Conservation (phyloP, 2,113 vertebrate genomes). For the Coturnix japonica region DNA sequence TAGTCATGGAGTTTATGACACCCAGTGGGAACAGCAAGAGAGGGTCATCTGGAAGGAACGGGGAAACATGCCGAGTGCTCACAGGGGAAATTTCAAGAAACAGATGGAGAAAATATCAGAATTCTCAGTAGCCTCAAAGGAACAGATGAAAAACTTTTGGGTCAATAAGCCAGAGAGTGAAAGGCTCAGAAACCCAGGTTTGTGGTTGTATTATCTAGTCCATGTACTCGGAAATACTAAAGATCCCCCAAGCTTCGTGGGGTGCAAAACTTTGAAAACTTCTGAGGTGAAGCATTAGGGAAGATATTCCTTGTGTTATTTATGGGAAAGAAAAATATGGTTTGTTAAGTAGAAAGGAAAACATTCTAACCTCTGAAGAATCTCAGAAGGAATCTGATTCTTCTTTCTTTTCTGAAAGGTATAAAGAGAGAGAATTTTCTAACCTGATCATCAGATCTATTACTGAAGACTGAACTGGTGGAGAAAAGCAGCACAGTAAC, state of each 20-base stretch:
- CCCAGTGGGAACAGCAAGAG: slow-evolving; percentile 65
- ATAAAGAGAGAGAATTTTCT: slow-evolving; percentile 9
- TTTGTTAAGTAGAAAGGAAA: not conserved
- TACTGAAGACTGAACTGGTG: slow-evolving; percentile 14
- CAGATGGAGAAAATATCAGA: slow-evolving; percentile 72
- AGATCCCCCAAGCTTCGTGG: not conserved
- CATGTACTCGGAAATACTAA: not conserved
- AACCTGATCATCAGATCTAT: slow-evolving; percentile 15
- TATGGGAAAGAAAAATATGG: not conserved
- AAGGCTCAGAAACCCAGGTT: slow-evolving; percentile 38
- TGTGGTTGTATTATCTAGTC: slow-evolving; percentile 8
- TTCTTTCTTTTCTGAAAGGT: not conserved
- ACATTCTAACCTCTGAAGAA: not conserved
- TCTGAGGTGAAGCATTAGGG: slow-evolving; percentile 2
- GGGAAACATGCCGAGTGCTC: slow-evolving; percentile 61
- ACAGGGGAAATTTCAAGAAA: slow-evolving; percentile 67
- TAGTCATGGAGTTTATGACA: slow-evolving; percentile 68
- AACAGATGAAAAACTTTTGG: slow-evolving; percentile 61
- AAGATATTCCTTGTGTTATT: not conserved
- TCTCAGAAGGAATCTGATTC: not conserved
- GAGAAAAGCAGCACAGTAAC: slow-evolving; percentile 43
- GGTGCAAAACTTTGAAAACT: not conserved
- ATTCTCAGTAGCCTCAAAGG: slow-evolving; percentile 48
- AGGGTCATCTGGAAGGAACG: slow-evolving; percentile 67
- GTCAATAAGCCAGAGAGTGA: slow-evolving; percentile 63